Evolutionary conservation across 2,888 invertebrate species (phyloP).

Genomic region (Octonoba sinensis): DNA sequence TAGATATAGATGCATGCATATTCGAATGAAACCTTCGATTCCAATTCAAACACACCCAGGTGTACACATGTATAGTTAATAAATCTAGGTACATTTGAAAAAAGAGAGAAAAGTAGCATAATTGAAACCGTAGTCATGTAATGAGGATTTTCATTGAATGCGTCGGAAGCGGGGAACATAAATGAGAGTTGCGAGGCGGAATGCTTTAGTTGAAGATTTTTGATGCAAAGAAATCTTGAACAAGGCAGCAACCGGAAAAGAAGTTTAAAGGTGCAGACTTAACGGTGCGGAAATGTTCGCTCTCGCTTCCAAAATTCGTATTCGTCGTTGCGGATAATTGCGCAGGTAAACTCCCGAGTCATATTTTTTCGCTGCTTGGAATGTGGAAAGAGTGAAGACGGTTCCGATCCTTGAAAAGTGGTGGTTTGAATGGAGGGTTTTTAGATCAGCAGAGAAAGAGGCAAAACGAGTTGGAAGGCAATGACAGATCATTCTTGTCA

Average conservation of each 20-base stretch:
- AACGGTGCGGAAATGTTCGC: slow-evolving; percentile 45
- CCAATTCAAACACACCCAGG: no score
- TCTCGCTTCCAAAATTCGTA: slow-evolving; percentile 21
- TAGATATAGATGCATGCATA: no score
- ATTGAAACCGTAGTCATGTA: slow-evolving; percentile 13
- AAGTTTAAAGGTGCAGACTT: slow-evolving; percentile 42
- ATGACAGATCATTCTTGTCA: no score
- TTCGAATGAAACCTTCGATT: no score
- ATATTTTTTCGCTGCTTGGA: slow-evolving; percentile 28
- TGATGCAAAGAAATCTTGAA: slow-evolving; percentile 49
- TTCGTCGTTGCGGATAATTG: slow-evolving; percentile 50
- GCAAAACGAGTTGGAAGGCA: no score
- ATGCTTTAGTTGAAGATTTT: slow-evolving; percentile 25
- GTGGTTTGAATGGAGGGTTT: no score
- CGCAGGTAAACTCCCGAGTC: slow-evolving; percentile 37
- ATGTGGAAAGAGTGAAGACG: background rate
- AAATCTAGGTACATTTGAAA: background rate
- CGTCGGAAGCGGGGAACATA: slow-evolving; percentile 15
- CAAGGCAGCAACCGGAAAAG: slow-evolving; percentile 33
- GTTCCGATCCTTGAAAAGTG: background rate
- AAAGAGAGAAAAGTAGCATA: slow-evolving; percentile 1
- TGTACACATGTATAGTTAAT: no score
- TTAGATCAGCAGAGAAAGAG: no score
- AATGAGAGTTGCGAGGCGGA: slow-evolving; percentile 26
- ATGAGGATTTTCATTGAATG: slow-evolving; percentile 36